Conservation (phyloP, 1,140 invertebrate species). For the Nebria ingens region DNA sequence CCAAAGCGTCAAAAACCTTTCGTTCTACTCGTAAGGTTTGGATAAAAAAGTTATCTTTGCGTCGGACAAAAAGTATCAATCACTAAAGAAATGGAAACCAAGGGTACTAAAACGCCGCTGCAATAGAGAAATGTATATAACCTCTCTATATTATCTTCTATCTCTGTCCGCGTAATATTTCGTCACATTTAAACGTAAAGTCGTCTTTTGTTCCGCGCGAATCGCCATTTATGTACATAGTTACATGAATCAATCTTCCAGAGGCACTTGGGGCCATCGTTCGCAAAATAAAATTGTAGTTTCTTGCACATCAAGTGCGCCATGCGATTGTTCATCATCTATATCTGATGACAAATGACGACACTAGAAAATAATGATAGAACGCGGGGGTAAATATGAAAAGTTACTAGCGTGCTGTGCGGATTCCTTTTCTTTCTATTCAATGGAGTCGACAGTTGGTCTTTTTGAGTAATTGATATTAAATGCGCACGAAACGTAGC, state of each 20-base stretch:
- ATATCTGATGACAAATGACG: neutral
- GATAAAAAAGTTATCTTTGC: neutral
- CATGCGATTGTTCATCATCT: constrained; percentile 9
- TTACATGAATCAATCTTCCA: neutral
- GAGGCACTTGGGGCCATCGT: neutral
- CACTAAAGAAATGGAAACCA: neutral
- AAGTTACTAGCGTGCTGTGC: neutral
- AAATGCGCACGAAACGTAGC: neutral
- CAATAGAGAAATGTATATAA: too few species aligned
- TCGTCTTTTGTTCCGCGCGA: too few species aligned
- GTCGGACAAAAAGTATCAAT: neutral
- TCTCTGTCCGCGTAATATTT: too few species aligned
- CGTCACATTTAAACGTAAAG: too few species aligned
- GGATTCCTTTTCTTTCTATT: neutral
- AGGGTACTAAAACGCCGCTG: neutral
- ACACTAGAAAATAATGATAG: neutral
- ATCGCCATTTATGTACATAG: neutral
- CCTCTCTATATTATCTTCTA: too few species aligned
- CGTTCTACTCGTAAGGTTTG: neutral
- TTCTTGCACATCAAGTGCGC: constrained; percentile 6
- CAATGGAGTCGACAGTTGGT: neutral
- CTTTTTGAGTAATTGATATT: constrained; percentile 1
- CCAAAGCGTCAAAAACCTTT: neutral
- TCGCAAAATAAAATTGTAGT: neutral
- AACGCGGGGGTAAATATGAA: neutral